Percentiles rank a stretch among this genome's conserved stretches.
Evolutionary conservation across 2,113 vertebrate genomes (phyloP).

Genomic region (Oostethus manadensis): DNA sequence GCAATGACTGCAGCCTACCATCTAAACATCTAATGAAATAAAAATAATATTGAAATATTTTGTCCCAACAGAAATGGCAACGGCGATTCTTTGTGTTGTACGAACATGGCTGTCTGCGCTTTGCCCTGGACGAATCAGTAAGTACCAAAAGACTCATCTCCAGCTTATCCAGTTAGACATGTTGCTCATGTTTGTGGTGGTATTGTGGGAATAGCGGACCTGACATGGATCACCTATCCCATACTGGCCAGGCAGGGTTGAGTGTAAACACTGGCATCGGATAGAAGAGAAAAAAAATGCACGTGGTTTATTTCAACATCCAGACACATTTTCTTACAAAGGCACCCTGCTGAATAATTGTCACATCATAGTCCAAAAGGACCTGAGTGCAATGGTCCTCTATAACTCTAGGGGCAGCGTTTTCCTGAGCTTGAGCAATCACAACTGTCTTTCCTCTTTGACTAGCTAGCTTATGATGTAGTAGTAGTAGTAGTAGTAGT

Average conservation of each 20-base stretch:
- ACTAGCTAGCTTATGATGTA: too few species aligned
- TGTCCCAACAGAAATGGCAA: conserved; percentile 75
- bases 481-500: too few species aligned
- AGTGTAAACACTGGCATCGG: conserved; percentile 55
- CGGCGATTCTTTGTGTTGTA: conserved; percentile 79
- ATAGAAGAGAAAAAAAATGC: conserved; percentile 8
- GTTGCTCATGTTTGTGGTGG: conserved; percentile 24
- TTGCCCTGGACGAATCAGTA: conserved; percentile 78
- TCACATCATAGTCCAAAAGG: neutral
- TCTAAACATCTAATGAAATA: too few species aligned
- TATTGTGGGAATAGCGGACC: conserved; percentile 43
- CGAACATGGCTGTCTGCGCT: conserved; percentile 78
- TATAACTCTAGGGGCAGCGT: too few species aligned
- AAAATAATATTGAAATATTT: neutral
- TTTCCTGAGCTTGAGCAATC: too few species aligned
- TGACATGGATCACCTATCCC: conserved; percentile 60
- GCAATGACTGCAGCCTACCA: too few species aligned
- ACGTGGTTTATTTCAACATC: neutral
- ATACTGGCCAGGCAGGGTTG: conserved; percentile 53
- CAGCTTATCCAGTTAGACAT: neutral
- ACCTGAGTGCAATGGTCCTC: too few species aligned
- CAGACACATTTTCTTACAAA: neutral
- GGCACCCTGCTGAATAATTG: neutral
- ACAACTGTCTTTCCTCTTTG: too few species aligned
- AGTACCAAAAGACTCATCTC: conserved; percentile 27